A percentile compares a stretch with the other conserved stretches of the same genome.
phyloP scores from a whole-genome alignment of 2,888 invertebrate genomes.

The Ophion ellenae region DNA sequence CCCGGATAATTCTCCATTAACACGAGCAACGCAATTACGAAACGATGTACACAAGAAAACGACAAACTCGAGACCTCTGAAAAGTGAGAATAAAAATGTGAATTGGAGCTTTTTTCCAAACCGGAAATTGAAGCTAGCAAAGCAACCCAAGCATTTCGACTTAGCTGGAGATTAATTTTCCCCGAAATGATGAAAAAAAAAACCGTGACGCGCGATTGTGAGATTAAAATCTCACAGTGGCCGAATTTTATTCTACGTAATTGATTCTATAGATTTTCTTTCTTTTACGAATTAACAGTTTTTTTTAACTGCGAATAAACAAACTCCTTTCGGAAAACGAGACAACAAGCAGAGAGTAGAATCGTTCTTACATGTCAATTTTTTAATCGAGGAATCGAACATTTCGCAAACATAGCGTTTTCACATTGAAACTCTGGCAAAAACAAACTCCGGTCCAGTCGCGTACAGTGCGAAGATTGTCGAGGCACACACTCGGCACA shows the following conservation, averaged over 20 bases:
- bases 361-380: not conserved
- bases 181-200: not conserved
- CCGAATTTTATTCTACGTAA: not conserved
- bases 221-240: not conserved
- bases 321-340: not conserved
- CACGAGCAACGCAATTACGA: not conserved
- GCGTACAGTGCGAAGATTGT: not conserved
- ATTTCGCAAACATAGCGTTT: not conserved
- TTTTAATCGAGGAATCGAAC: not conserved
- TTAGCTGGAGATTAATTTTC: not conserved
- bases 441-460: not conserved
- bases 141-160: not conserved
- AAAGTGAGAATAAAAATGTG: not conserved
- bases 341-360: not conserved
- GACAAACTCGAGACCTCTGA: conserved; percentile 7
- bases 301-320: not conserved
- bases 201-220: not conserved
- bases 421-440: not conserved
- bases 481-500: not conserved
- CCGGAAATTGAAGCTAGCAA: not conserved
- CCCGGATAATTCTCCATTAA: conserved; percentile 79
- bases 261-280: not conserved
- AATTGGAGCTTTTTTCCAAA: not conserved
- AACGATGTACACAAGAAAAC: not conserved
- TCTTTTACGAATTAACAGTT: not conserved